These are phyloP conservation scores for Chaenogobius annularis DNA, from an alignment of 2,113 vertebrate species.

Conservation along the genomic window DNA sequence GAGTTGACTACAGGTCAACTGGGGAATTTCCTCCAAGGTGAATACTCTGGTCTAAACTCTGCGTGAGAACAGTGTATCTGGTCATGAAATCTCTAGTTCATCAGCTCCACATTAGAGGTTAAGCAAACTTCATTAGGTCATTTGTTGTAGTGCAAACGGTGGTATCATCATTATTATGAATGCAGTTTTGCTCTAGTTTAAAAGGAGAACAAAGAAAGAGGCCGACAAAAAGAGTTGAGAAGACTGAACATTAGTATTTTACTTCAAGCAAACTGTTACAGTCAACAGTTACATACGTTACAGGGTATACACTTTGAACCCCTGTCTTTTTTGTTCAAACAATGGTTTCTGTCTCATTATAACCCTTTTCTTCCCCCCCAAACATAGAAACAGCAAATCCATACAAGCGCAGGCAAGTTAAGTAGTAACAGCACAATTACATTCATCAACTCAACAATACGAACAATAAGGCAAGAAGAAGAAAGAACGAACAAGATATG, in stretches of 20 bases:
- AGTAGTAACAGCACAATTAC: constrained; percentile 94
- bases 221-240: neutral
- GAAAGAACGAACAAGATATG: constrained; percentile 60
- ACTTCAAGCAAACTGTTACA: constrained; percentile 94
- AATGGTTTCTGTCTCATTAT: constrained; percentile 40
- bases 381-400: constrained; percentile 88
- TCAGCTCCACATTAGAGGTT: constrained; percentile 14
- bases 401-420: constrained; percentile 95
- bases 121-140: neutral
- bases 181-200: neutral
- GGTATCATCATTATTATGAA: neutral
- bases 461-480: constrained; percentile 87
- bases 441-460: constrained; percentile 90
- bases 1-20: constrained; percentile 34
- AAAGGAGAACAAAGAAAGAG: neutral
- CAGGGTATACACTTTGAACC: constrained; percentile 85
- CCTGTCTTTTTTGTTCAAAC: constrained; percentile 44
- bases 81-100: constrained; percentile 50
- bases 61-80: constrained; percentile 35
- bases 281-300: constrained; percentile 98
- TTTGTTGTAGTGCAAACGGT: neutral
- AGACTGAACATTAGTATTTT: constrained; percentile 83
- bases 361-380: constrained; percentile 8
- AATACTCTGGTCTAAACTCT: constrained; percentile 26
- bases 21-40: constrained; percentile 27